A percentile compares a stretch with the other conserved stretches of the same genome.
Conservation (phyloP, 1,140 invertebrate species). For the Acromyrmex echinatior region DNA sequence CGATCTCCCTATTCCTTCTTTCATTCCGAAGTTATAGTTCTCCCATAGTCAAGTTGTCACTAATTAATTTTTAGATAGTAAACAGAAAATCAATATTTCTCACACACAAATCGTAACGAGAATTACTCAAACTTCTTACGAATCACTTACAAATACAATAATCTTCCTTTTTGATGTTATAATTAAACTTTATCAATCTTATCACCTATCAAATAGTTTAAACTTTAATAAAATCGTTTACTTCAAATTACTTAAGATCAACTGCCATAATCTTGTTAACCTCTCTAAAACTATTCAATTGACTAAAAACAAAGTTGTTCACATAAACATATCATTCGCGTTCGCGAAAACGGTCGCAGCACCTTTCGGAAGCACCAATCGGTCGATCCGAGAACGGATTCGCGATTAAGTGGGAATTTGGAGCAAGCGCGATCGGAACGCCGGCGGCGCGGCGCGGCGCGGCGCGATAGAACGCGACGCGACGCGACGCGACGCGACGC, state of each 20-base stretch:
- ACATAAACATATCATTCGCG: not conserved
- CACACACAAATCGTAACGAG: not conserved
- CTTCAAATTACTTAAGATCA: not conserved
- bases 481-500: not conserved
- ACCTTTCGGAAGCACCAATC: constrained; percentile 4
- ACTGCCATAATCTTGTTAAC: not conserved
- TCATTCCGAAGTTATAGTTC: not conserved
- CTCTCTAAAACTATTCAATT: not conserved
- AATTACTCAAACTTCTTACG: not conserved
- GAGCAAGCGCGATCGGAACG: constrained; percentile 51
- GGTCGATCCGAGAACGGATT: constrained; percentile 32
- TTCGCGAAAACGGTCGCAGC: constrained; percentile 29
- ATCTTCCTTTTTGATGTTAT: constrained; percentile 1
- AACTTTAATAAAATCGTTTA: not conserved
- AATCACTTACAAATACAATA: not conserved
- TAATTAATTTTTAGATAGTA: not conserved
- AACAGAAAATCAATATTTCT: not conserved
- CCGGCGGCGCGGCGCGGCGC: not conserved
- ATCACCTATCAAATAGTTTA: not conserved
- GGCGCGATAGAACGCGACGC: not conserved
- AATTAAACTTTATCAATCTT: not conserved
- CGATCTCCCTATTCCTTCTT: not conserved
- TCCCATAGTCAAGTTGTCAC: not conserved
- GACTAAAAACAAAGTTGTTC: not conserved
- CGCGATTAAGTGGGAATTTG: constrained; percentile 18